Evolutionary conservation across 2,797 vertebrate genomes (phyloP).

Genomic region (Channa striata): DNA sequence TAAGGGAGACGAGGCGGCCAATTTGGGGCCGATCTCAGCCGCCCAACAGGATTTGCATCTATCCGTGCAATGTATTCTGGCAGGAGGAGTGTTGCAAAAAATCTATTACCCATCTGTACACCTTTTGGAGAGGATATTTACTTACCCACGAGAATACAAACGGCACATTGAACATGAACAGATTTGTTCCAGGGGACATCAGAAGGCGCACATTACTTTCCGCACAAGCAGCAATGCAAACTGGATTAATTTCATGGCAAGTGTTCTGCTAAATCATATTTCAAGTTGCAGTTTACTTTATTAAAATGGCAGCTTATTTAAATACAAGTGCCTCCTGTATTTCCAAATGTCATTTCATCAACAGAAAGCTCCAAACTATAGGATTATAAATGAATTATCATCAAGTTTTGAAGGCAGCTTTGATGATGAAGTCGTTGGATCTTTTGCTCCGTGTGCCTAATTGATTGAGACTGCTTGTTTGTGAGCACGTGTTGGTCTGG

Average conservation of each 20-base stretch:
- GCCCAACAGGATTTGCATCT: constrained; percentile 67
- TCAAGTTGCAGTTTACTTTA: background rate
- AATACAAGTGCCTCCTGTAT: constrained; percentile 6
- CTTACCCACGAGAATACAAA: constrained; percentile 26
- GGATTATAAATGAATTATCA: constrained; percentile 13
- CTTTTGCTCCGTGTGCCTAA: constrained; percentile 30
- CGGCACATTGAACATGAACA: constrained; percentile 21
- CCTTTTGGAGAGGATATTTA: constrained; percentile 45
- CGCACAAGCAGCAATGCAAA: background rate
- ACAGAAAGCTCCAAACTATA: constrained; percentile 1
- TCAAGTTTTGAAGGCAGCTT: constrained; percentile 15
- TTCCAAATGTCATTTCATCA: constrained; percentile 15
- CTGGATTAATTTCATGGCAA: constrained; percentile 16
- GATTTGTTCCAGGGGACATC: constrained; percentile 15
- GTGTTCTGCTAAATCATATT: background rate
- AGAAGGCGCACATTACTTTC: background rate
- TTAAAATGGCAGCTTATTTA: constrained; percentile 7
- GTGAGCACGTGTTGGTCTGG: constrained; percentile 13
- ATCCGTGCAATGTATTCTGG: constrained; percentile 52
- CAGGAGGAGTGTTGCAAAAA: constrained; percentile 62
- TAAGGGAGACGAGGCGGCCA: constrained; percentile 51
- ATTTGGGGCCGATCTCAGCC: constrained; percentile 54
- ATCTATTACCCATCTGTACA: constrained; percentile 62
- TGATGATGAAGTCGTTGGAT: constrained; percentile 24
- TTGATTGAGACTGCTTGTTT: constrained; percentile 46